Percentiles rank a stretch among this genome's conserved stretches.
Conservation (phyloP, 2,797 vertebrate species). For the Siniperca undulata region DNA sequence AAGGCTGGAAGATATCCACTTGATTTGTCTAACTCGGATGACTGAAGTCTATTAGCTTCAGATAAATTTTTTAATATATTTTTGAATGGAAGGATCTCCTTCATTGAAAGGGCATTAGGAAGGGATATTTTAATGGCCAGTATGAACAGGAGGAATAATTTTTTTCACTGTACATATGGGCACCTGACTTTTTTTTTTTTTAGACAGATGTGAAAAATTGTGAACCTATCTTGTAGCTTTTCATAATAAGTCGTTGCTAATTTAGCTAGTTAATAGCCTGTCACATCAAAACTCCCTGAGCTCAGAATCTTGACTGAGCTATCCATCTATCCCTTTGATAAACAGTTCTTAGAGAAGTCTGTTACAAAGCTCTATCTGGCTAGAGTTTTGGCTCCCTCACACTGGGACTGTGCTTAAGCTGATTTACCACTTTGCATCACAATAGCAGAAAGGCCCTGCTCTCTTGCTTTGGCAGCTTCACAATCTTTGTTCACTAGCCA, state of each 20-base stretch:
- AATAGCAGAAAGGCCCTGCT: slow-evolving; percentile 65
- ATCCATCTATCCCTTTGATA: slow-evolving; percentile 45
- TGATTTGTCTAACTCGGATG: not conserved
- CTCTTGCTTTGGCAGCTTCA: slow-evolving; percentile 43
- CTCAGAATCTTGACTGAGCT: slow-evolving; percentile 39
- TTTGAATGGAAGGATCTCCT: not conserved
- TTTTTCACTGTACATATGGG: not conserved
- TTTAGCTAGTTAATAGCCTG: not conserved
- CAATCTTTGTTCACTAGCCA: slow-evolving; percentile 43
- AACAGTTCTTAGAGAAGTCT: slow-evolving; percentile 37
- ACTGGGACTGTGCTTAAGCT: slow-evolving; percentile 53
- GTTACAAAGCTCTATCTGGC: slow-evolving; percentile 55
- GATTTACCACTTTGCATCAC: slow-evolving; percentile 76
- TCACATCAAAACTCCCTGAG: not conserved
- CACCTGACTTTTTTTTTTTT: not conserved
- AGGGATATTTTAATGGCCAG: not conserved
- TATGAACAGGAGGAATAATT: not conserved
- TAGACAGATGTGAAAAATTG: not conserved
- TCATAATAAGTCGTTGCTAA: not conserved
- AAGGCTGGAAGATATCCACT: not conserved
- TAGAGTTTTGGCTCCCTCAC: slow-evolving; percentile 62
- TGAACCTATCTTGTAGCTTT: not conserved
- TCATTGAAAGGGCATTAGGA: not conserved
- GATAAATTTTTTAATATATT: not conserved
- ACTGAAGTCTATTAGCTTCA: not conserved